A percentile compares a stretch with the other conserved stretches of the same genome.
Evolutionary conservation across 2,888 invertebrate species (phyloP).

Genomic region (Drosophila colorata): DNA sequence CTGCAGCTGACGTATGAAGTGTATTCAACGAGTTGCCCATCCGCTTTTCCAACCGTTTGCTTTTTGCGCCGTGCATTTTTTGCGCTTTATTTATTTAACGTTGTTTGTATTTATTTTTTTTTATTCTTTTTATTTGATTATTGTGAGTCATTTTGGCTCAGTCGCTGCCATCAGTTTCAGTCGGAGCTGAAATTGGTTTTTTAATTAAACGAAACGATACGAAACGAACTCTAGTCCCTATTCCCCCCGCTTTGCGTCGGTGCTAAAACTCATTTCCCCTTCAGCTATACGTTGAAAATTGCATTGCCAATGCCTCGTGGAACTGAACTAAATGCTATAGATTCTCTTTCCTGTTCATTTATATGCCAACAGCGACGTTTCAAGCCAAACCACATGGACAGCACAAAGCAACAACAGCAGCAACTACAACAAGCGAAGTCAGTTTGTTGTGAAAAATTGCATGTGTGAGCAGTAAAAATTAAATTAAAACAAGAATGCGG

Average conservation of each 20-base stretch:
- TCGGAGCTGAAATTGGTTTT: slow-evolving; percentile 67
- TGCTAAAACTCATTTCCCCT: slow-evolving; percentile 16
- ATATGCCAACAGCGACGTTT: slow-evolving; percentile 43
- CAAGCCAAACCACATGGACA: slow-evolving; percentile 38
- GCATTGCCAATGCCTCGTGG: slow-evolving; percentile 53
- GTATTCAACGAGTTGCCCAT: slow-evolving; percentile 8
- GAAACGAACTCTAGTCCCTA: slow-evolving; percentile 47
- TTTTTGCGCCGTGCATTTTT: slow-evolving; percentile 1
- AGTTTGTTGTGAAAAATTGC: slow-evolving; percentile 36
- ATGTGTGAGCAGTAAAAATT: slow-evolving; percentile 18
- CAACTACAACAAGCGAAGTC: too few relatives aligned
- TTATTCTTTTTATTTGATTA: slow-evolving; percentile 28
- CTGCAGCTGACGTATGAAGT: slow-evolving; percentile 42
- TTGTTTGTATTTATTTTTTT: slow-evolving; percentile 19
- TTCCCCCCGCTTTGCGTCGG: background rate
- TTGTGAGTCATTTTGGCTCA: slow-evolving; percentile 34
- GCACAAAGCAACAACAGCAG: slow-evolving; percentile 17
- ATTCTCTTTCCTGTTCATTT: slow-evolving; percentile 40
- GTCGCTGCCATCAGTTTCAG: slow-evolving; percentile 51
- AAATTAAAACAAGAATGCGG: slow-evolving; percentile 1
- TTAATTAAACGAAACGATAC: slow-evolving; percentile 69
- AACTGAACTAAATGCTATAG: slow-evolving; percentile 24
- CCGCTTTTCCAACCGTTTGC: background rate
- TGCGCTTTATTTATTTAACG: slow-evolving; percentile 27
- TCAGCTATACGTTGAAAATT: slow-evolving; percentile 50